These are phyloP conservation scores for Caerostris darwini DNA, from an alignment of 1,140 invertebrate genomes.

Conservation along the genomic window DNA sequence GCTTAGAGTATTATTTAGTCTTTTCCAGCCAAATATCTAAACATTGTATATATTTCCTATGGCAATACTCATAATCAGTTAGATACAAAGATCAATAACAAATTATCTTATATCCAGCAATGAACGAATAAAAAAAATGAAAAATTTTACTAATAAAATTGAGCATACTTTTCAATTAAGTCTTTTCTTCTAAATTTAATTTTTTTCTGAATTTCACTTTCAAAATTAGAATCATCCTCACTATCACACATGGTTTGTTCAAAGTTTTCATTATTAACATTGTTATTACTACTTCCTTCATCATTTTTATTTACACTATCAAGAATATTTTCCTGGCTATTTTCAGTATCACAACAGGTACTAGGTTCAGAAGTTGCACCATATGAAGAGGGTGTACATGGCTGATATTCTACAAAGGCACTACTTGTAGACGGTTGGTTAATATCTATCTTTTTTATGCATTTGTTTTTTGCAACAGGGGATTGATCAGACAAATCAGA, in stretches of 20 bases:
- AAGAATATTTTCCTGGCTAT: neutral
- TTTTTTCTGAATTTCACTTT: constrained; percentile 81
- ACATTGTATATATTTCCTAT: neutral
- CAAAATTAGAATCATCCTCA: neutral
- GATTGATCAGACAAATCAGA: neutral
- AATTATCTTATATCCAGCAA: too few relatives aligned
- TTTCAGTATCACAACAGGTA: neutral
- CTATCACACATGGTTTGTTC: neutral
- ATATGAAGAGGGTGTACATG: neutral
- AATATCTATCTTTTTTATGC: neutral
- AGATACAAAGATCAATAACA: too few relatives aligned
- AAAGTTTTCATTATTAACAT: neutral
- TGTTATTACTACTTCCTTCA: neutral
- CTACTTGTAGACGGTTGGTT: constrained; percentile 14
- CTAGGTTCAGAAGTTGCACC: neutral
- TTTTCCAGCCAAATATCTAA: too few relatives aligned
- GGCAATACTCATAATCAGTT: too few relatives aligned
- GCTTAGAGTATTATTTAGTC: too few relatives aligned
- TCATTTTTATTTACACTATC: constrained; percentile 3
- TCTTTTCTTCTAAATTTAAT: constrained; percentile 83
- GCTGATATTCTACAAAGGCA: constrained; percentile 22
- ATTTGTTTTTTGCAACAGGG: constrained; percentile 5
- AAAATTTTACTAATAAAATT: neutral
- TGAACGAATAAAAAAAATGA: neutral
- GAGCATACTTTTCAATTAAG: constrained; percentile 83